Base-by-base conservation (phyloP, 2,113 vertebrate genomes). In the Proteles cristata region DNA sequence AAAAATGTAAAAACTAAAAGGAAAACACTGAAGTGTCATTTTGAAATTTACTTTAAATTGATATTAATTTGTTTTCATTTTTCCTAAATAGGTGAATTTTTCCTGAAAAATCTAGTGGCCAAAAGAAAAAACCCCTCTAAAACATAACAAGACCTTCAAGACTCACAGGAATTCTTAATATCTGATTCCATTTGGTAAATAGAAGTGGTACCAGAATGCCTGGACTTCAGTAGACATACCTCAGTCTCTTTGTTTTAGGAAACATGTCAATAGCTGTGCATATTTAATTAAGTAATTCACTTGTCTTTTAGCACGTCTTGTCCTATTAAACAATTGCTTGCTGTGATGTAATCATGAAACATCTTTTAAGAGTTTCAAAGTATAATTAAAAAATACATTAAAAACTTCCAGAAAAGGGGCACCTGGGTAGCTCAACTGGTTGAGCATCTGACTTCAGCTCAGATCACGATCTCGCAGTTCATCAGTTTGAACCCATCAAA, bases 31-130 rank as follows among this genome's bases (percentile, higher is more conserved):
- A 86, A 65, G 31, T 25, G 0, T 35, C 69, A 90, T 95, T 96
- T 31, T 96, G 68, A 96, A 94, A 81, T 74, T 89, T 88, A 66
- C 48, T 77, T 94, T 69, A 58, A 50, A 31, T 65, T 87, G 19
- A 43, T 93, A 89, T 14, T 92, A 93, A 94, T 43, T 0, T 93
- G 33, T 97, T 68, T 86, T 97, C 82, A 69, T 97, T 96, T 97
- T 80, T 55, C 43, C 92, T 97, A 28, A 96, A 98, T 97, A 99
- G 99, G 99, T 85, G 99, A 99, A 99, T 99, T 99, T 98, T 99
- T 99, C 98, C 98, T 99, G 98, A 99, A 99, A 99, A 99, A 99
- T 98, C 98, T 99, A 58, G 98, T 99, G 92, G 98, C 99, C 95
- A 99, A 99, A 98, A 99, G 99, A 97, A 99, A 99, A 98, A 99